Percentiles rank a stretch among this genome's conserved stretches.
phyloP scores from a whole-genome alignment of 2,797 vertebrate genomes.

The Clarias fuscus region DNA sequence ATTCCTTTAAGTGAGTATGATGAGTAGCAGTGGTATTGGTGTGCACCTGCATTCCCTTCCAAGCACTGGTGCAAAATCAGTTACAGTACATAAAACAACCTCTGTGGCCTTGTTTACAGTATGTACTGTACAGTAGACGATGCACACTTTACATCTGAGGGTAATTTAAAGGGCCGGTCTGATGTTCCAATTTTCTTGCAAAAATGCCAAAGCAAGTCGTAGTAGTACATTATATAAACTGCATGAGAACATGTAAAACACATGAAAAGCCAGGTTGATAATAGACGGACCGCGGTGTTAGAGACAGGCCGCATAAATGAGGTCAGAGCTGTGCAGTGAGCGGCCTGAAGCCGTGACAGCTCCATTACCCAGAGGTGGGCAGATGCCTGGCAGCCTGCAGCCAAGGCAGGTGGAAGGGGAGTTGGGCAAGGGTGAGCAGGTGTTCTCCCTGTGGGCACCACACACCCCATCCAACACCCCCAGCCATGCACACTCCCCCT shows the following conservation, averaged over 20 bases:
- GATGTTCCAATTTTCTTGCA: background rate
- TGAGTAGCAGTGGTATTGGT: background rate
- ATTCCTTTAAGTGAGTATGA: conserved; percentile 8
- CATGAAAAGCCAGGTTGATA: conserved; percentile 34
- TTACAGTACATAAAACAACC: background rate
- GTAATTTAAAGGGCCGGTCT: background rate
- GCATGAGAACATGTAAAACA: conserved; percentile 12
- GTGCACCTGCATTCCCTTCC: conserved; percentile 7
- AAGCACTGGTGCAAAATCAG: conserved; percentile 11
- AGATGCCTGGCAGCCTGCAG: conserved; percentile 63
- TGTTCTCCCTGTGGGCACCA: conserved; percentile 61
- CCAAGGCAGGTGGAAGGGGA: conserved; percentile 56
- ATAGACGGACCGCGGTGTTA: conserved; percentile 47
- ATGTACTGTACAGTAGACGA: background rate
- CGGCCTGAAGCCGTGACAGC: conserved; percentile 60
- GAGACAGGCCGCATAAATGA: conserved; percentile 58
- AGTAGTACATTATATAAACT: background rate
- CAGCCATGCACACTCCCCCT: conserved; percentile 47
- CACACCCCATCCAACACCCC: conserved; percentile 50
- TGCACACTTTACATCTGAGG: background rate
- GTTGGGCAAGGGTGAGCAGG: conserved; percentile 55
- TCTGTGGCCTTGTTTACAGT: background rate
- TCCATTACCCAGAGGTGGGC: conserved; percentile 64
- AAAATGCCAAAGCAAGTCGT: background rate
- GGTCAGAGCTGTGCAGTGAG: conserved; percentile 55